Conservation (phyloP, 2,113 vertebrate genomes). For the Plectropomus leopardus region DNA sequence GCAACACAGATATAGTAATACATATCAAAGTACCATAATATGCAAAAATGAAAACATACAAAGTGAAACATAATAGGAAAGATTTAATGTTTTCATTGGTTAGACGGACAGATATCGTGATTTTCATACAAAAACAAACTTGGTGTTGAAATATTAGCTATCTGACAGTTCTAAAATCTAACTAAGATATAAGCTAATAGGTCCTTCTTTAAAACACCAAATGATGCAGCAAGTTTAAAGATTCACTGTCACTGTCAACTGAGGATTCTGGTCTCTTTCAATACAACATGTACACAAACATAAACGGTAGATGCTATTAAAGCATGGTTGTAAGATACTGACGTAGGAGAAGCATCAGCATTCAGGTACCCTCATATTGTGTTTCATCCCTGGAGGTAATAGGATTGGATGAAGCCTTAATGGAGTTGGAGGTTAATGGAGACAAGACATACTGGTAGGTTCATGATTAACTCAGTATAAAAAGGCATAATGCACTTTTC, state of each 20-base stretch:
- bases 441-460: constrained; percentile 15
- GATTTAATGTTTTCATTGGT: constrained; percentile 42
- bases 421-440: constrained; percentile 72
- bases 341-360: constrained; percentile 61
- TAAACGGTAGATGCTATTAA: constrained; percentile 1
- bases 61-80: background rate
- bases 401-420: constrained; percentile 61
- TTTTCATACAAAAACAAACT: background rate
- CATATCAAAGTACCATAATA: background rate
- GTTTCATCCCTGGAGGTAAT: constrained; percentile 41
- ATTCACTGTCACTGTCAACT: background rate
- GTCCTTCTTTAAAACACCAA: constrained; percentile 16
- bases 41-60: background rate
- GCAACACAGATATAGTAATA: background rate
- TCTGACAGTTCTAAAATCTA: constrained; percentile 16
- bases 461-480: constrained; percentile 43
- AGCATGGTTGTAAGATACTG: constrained; percentile 22
- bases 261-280: background rate
- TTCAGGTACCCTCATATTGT: constrained; percentile 3
- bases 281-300: background rate
- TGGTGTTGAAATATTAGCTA: constrained; percentile 5
- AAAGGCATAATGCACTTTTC: constrained; percentile 47
- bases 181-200: background rate
- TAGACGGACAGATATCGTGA: background rate
- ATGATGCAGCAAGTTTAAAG: background rate